Evolutionary conservation across 2,113 vertebrate species (phyloP).

Genomic region (Marcusenius ussheri): DNA sequence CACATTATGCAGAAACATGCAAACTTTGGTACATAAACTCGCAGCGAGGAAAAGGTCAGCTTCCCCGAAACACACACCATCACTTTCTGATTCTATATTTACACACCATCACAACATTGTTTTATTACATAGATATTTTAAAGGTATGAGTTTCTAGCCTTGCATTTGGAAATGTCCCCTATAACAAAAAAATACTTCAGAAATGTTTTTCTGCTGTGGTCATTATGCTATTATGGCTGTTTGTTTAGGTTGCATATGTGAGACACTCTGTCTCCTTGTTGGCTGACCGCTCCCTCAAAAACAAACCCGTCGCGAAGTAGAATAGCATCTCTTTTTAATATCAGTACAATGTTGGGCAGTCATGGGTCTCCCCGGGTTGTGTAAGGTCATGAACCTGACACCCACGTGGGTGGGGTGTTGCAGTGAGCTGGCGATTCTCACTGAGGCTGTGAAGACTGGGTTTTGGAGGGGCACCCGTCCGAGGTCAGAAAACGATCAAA

Average conservation of each 20-base stretch:
- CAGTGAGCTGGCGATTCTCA: background rate
- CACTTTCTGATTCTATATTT: background rate
- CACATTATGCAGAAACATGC: background rate
- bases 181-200: background rate
- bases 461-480: background rate
- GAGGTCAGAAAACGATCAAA: background rate
- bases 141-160: constrained; percentile 5
- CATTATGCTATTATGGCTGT: constrained; percentile 12
- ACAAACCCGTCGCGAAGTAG: background rate
- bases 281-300: background rate
- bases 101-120: background rate
- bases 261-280: background rate
- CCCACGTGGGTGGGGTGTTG: background rate
- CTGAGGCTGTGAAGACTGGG: background rate
- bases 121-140: background rate
- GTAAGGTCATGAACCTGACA: background rate
- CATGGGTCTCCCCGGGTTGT: no score
- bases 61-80: background rate
- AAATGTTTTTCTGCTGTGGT: background rate
- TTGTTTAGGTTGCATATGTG: constrained; percentile 21
- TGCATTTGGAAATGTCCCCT: background rate
- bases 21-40: background rate
- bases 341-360: background rate
- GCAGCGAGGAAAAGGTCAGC: background rate
- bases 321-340: background rate